Base-by-base conservation (phyloP, 1,140 invertebrate genomes). In the Drosophila serrata region DNA sequence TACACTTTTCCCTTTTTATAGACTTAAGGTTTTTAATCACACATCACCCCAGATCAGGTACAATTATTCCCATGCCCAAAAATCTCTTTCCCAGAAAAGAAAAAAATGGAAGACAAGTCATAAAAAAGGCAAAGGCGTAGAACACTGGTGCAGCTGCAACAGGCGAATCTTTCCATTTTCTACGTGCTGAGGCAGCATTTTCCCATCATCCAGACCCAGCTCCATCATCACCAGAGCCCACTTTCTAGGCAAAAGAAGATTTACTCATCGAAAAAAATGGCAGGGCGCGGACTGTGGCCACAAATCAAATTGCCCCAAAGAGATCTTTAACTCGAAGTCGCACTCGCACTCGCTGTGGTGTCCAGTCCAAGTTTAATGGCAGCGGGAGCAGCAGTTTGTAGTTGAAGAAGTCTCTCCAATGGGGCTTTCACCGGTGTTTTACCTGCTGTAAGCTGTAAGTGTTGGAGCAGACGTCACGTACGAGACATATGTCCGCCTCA, bases 291-390 rank as follows among this genome's bases (percentile, higher is more conserved):
- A 75, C 73, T 43, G 57, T 19, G 53, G 39, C 75, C 65, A 87
- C 84, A 87, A 87, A 87, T 87, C 84, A 87, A 87, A 87, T 53
- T 63, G 82, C 55, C 39, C 35, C 43, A 22, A 55, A 37, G 51
- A 72, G 69, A 73, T 73, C 67, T 73, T 72, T 72, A 72, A 73
- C 68, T 72, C 56, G 17, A 24, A 53, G 31, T 49, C 22, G 19
- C 8, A 73, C 68, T 72, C 56, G 17, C 35, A 53, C 49, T 49
- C 22, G 19, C 8, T 15, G 1, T 15, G 53, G 31, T 48, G 42
- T 72, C 51, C 51, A 53, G 68, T 58, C 68, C 65, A 35, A 43
- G 45, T 53, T 51, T 42, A 64, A 64, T 65, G 64, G 35, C 19
- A 24, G 35, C 46, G 57, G 59, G 63, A 59, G 13, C 5, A 15